Conservation (phyloP, 2,113 vertebrate species). For the Clarias gariepinus region DNA sequence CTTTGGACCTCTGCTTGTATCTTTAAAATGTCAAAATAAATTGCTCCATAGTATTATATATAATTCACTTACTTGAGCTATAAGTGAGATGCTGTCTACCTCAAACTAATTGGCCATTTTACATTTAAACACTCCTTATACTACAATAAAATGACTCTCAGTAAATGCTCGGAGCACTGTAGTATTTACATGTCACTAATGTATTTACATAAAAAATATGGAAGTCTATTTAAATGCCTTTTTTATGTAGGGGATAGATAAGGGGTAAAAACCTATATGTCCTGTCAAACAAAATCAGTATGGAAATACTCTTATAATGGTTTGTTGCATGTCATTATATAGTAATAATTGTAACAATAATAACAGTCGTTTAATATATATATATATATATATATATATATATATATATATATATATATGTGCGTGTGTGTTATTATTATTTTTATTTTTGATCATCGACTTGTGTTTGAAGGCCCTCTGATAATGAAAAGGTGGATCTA, state of each 20-base stretch:
- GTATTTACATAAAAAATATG: not conserved
- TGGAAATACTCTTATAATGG: not conserved
- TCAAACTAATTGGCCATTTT: constrained; percentile 12
- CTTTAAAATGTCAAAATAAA: constrained; percentile 12
- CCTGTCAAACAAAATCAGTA: not conserved
- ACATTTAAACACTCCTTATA: not conserved
- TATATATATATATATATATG: too few species aligned
- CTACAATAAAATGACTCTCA: not conserved
- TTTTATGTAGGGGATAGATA: not conserved
- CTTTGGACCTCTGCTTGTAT: not conserved
- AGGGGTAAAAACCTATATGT: not conserved
- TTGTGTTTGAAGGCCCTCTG: not conserved
- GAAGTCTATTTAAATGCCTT: not conserved
- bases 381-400: too few species aligned
- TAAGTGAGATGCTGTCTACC: not conserved
- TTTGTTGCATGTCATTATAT: not conserved
- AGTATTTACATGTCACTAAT: constrained; percentile 8
- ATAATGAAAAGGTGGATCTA: not conserved
- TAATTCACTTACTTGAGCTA: not conserved
- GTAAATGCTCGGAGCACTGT: not conserved
- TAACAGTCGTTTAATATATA: too few species aligned
- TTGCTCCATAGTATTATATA: constrained; percentile 4
- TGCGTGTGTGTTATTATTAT: too few species aligned
- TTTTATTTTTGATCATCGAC: not conserved
- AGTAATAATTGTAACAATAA: too few species aligned